phyloP scores from a whole-genome alignment of 2,888 invertebrate genomes.

The Tetranychus piercei region DNA sequence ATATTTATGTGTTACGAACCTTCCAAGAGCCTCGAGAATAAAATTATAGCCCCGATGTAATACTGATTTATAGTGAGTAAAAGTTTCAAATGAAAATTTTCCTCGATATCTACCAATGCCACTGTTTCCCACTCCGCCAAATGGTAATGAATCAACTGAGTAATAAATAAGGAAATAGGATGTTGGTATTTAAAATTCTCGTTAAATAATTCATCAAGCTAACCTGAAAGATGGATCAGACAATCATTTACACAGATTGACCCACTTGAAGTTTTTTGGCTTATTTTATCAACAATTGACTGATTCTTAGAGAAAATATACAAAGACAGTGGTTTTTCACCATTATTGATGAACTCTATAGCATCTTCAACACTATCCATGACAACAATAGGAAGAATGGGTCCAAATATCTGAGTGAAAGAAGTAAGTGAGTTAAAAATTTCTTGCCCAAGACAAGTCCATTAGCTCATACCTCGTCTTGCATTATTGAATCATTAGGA shows the following conservation, averaged over 20 bases:
- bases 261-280: conserved; percentile 43
- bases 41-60: conserved; percentile 29
- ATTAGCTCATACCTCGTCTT: conserved; percentile 44
- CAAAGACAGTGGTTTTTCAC: conserved; percentile 71
- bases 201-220: conserved; percentile 24
- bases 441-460: too few relatives aligned
- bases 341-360: conserved; percentile 64
- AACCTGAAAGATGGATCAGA: conserved; percentile 39
- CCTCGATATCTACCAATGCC: conserved; percentile 92
- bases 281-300: conserved; percentile 43
- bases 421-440: too few relatives aligned
- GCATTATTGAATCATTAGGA: conserved; percentile 44
- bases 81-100: conserved; percentile 67
- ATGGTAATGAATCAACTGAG: conserved; percentile 70
- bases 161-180: too few relatives aligned
- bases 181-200: neutral
- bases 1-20: neutral
- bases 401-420: conserved; percentile 60
- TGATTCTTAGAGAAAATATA: conserved; percentile 60
- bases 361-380: conserved; percentile 73
- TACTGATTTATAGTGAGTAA: conserved; percentile 61
- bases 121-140: conserved; percentile 85
- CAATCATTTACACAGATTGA: conserved; percentile 67
- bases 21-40: conserved; percentile 14
- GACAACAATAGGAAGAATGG: conserved; percentile 71